These are phyloP conservation scores for Megaceryle maxima DNA, from an alignment of 2,113 vertebrate genomes.

Conservation along the genomic window DNA sequence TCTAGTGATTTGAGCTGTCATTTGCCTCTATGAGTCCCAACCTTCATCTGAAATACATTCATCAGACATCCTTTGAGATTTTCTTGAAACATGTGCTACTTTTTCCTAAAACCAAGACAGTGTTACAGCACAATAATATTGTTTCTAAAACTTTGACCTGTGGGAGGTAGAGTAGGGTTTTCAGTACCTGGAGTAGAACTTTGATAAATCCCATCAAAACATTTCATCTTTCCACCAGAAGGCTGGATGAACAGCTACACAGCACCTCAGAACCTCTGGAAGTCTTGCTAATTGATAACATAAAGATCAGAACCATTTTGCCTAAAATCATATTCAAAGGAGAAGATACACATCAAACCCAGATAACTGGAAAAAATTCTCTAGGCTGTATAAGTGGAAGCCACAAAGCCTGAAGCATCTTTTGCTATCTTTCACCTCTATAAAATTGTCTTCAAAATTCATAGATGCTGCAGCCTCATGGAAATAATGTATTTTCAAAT, in stretches of 20 bases:
- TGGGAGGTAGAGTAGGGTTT: background rate
- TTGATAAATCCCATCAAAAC: background rate
- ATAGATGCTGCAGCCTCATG: background rate
- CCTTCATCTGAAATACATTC: background rate
- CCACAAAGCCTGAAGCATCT: conserved; percentile 14
- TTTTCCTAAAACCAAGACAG: background rate
- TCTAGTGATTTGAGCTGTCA: background rate
- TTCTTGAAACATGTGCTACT: background rate
- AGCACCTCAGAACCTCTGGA: background rate
- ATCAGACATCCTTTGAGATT: background rate
- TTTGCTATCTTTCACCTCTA: conserved; percentile 23
- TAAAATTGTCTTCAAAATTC: conserved; percentile 4
- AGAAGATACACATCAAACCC: conserved; percentile 22
- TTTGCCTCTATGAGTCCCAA: background rate
- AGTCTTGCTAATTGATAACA: background rate
- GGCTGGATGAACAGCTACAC: background rate
- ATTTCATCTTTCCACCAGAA: background rate
- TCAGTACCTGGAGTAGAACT: background rate
- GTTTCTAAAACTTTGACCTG: background rate
- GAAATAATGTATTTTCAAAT: conserved; percentile 12
- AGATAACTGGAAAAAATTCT: conserved; percentile 7
- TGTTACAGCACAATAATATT: background rate
- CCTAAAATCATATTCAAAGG: conserved; percentile 3
- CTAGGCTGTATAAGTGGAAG: background rate
- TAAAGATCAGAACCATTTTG: conserved; percentile 16